Evolutionary conservation across 1,140 invertebrate species (phyloP).

Genomic region (Procambarus clarkii): DNA sequence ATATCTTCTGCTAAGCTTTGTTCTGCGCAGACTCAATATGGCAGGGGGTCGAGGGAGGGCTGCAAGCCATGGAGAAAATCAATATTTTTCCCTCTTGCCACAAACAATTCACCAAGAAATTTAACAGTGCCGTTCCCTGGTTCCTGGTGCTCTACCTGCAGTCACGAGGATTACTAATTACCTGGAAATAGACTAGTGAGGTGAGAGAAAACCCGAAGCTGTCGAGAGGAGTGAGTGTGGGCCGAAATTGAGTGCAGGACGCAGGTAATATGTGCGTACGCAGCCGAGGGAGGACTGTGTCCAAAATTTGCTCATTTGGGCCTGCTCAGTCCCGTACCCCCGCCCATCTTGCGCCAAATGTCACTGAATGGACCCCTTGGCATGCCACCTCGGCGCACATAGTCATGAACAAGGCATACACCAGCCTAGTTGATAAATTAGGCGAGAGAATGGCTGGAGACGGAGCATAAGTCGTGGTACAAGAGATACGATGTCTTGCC

Average conservation of each 20-base stretch:
- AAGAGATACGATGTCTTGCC: neutral
- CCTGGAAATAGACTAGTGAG: slow-evolving; percentile 46
- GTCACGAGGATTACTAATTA: slow-evolving; percentile 39
- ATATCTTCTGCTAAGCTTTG: slow-evolving; percentile 77
- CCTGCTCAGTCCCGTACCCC: slow-evolving; percentile 69
- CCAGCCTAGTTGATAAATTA: slow-evolving; percentile 27
- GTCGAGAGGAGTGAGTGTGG: slow-evolving; percentile 1
- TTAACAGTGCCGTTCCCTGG: slow-evolving; percentile 58
- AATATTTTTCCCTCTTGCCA: slow-evolving; percentile 70
- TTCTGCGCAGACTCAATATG: slow-evolving; percentile 80
- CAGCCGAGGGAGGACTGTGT: slow-evolving; percentile 52
- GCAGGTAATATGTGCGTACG: slow-evolving; percentile 70
- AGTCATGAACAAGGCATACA: slow-evolving; percentile 51
- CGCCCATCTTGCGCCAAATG: slow-evolving; percentile 68
- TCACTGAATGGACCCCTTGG: slow-evolving; percentile 61
- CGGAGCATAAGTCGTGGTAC: neutral
- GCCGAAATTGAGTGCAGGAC: slow-evolving; percentile 44
- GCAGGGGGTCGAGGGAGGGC: slow-evolving; percentile 69
- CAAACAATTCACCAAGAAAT: slow-evolving; percentile 69
- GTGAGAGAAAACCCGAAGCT: slow-evolving; percentile 28
- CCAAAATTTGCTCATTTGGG: slow-evolving; percentile 69
- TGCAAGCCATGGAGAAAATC: slow-evolving; percentile 69
- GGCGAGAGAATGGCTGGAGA: slow-evolving; percentile 2
- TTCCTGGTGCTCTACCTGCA: slow-evolving; percentile 34
- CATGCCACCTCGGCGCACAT: slow-evolving; percentile 60